Percentiles rank a stretch among this genome's conserved stretches.
These are phyloP conservation scores for Hyposoter didymator DNA, from an alignment of 2,888 invertebrate species.

Conservation along the genomic window DNA sequence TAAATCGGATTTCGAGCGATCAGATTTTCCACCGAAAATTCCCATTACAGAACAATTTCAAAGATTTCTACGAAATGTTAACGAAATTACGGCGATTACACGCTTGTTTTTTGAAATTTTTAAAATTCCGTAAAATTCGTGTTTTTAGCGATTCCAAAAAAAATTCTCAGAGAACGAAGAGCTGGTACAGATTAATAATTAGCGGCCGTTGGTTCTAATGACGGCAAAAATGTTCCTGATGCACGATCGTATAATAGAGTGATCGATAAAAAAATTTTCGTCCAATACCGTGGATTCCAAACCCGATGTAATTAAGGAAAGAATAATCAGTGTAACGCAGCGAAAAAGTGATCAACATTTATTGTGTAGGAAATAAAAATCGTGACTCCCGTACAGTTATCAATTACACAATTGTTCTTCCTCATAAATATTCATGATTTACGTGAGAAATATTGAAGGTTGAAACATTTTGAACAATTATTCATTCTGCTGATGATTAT, in stretches of 20 bases:
- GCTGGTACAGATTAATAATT: too few species aligned
- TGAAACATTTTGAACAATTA: conserved; percentile 1
- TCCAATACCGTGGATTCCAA: background rate
- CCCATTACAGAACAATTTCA: background rate
- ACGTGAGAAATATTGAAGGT: background rate
- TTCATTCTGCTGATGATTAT: background rate
- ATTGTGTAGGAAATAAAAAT: background rate
- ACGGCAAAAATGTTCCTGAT: too few species aligned
- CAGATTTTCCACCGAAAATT: background rate
- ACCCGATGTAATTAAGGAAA: background rate
- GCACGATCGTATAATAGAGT: background rate
- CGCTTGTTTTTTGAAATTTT: too few species aligned
- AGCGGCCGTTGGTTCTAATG: too few species aligned
- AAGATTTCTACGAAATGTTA: background rate
- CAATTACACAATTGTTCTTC: background rate
- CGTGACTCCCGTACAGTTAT: background rate
- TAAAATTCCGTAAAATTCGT: too few species aligned
- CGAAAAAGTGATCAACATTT: conserved; percentile 13
- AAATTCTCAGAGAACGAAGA: too few species aligned
- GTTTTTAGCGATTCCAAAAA: too few species aligned
- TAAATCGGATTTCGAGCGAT: background rate
- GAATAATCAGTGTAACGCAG: background rate
- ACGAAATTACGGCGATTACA: too few species aligned
- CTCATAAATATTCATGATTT: conserved; percentile 14
- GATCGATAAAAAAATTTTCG: background rate